Conservation (phyloP, 2,113 vertebrate genomes). For the Pteronura brasiliensis region DNA sequence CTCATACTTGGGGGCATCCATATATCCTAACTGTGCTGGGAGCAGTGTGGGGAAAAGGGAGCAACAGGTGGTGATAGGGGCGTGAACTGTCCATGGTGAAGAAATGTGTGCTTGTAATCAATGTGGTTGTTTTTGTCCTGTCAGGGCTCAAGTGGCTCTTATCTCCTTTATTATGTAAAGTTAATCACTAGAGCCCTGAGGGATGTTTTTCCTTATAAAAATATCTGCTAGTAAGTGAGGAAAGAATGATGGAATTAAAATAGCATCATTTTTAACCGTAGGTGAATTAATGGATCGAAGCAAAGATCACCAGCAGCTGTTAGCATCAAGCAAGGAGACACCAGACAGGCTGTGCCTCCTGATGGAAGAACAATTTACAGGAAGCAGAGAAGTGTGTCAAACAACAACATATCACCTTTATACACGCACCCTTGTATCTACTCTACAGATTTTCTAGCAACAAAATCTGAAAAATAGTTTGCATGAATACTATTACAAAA, state of each 20-base stretch:
- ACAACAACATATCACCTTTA: not conserved
- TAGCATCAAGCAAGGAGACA: not conserved
- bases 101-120: not conserved
- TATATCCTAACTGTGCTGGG: not conserved
- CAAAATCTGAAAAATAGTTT: not conserved
- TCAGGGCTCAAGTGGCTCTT: not conserved
- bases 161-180: not conserved
- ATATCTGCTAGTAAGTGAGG: not conserved
- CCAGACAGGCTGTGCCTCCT: not conserved
- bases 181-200: not conserved
- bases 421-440: fast-evolving
- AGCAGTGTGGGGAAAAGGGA: not conserved
- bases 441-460: not conserved
- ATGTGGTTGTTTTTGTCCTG: not conserved
- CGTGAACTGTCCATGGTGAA: too few relatives aligned
- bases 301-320: not conserved
- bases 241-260: not conserved
- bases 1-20: not conserved
- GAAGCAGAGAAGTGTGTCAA: not conserved
- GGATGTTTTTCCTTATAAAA: not conserved
- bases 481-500: not conserved
- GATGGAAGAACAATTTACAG: not conserved
- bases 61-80: fast-evolving
- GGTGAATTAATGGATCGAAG: not conserved
- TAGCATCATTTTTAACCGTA: not conserved